Percentiles rank a stretch among this genome's conserved stretches.
These are phyloP conservation scores for Agrochola lota DNA, from an alignment of 2,888 invertebrate genomes.

Conservation along the genomic window DNA sequence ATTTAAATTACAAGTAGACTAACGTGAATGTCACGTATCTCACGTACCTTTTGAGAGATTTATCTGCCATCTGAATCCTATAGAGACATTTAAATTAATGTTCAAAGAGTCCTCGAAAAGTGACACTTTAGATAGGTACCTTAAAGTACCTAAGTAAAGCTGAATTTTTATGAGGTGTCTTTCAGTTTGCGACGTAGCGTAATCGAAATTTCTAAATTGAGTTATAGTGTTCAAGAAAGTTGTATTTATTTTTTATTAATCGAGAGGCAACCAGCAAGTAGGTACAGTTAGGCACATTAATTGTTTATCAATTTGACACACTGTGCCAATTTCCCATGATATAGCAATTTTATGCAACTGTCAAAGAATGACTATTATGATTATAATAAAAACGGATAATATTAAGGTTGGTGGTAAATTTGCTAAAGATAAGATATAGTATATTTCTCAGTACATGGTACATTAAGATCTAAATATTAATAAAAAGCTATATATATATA, in stretches of 20 bases:
- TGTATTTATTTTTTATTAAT: not conserved
- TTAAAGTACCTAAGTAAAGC: not conserved
- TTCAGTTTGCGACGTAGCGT: not conserved
- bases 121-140: conserved; percentile 22
- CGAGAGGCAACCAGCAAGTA: not conserved
- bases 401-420: too few relatives aligned
- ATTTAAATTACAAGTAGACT: conserved; percentile 17
- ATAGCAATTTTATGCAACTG: too few relatives aligned
- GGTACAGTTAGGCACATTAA: not conserved
- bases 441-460: too few relatives aligned
- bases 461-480: too few relatives aligned
- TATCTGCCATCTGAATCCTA: conserved; percentile 30
- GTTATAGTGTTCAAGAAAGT: not conserved
- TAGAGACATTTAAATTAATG: conserved; percentile 44
- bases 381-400: too few relatives aligned
- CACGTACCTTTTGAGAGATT: conserved; percentile 22
- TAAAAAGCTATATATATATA: too few relatives aligned
- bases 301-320: not conserved
- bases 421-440: too few relatives aligned
- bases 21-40: conserved; percentile 11
- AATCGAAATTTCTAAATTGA: conserved; percentile 10
- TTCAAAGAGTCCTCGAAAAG: conserved; percentile 15
- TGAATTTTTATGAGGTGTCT: conserved; percentile 23
- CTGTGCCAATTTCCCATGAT: too few relatives aligned
- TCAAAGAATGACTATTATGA: too few relatives aligned